Percentiles rank a stretch among this genome's conserved stretches.
These are phyloP conservation scores for Notoglanidium macrostoma DNA, from an alignment of 2,797 vertebrate genomes.

Conservation along the genomic window DNA sequence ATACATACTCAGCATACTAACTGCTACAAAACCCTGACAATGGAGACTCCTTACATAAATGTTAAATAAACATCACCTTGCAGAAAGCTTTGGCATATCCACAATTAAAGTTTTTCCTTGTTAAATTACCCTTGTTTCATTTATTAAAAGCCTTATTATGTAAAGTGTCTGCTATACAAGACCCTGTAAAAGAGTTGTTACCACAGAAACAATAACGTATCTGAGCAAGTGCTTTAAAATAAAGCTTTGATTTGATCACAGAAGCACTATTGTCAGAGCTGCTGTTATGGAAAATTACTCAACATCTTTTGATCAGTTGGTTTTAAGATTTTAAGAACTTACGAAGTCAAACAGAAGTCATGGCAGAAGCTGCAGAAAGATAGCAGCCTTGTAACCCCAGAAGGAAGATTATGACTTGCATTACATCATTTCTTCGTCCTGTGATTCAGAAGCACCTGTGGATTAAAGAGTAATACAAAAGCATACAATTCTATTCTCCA, in stretches of 20 bases:
- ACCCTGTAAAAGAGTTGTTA: neutral
- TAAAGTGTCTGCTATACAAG: neutral
- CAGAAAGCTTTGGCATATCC: neutral
- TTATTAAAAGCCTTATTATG: neutral
- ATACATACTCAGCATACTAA: neutral
- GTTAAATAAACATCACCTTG: neutral
- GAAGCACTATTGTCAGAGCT: neutral
- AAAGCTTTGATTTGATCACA: neutral
- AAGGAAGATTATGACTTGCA: neutral
- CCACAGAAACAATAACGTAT: neutral
- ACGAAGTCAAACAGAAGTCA: constrained; percentile 4
- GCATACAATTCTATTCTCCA: neutral
- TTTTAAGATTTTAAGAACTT: neutral
- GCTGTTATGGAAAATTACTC: neutral
- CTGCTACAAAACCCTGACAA: neutral
- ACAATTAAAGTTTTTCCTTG: neutral
- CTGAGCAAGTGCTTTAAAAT: neutral
- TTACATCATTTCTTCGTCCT: constrained; percentile 2
- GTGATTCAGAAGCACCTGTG: neutral
- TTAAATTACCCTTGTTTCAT: neutral
- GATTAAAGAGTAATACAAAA: constrained; percentile 2
- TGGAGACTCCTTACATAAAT: neutral
- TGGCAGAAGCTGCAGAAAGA: neutral
- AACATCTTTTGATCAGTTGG: neutral
- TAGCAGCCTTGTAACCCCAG: neutral